Evolutionary conservation across 1,140 invertebrate species (phyloP), one percentile per base, ranked within the genome.

Genomic region (Phocides pigmalion): DNA sequence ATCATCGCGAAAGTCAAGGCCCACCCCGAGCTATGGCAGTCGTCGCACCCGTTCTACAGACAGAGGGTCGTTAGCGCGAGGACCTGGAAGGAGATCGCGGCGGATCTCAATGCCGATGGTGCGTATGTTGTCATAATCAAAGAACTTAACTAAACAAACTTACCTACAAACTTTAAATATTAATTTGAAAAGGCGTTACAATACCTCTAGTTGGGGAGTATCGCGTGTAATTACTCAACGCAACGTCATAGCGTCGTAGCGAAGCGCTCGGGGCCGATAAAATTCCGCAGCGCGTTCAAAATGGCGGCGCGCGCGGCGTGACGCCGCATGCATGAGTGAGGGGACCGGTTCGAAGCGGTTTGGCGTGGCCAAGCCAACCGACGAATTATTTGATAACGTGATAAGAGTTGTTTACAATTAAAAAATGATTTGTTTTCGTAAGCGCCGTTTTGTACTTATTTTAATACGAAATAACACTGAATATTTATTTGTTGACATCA

Each of bases 1-100:
- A 70, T 73, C 19, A 64, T 73, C 9, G 44, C 25, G 9, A 64
- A 70, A 63, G 72, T 74, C 15, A 67, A 68, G 28, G 14, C 22
- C 0, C 49, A 58, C 19, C 66, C 72, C 5, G 66, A 62, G 56
- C 49, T 74, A 46, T 74, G 72, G 72, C 20, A 54, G 3, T 14
- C 53, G 4, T 15, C 68, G 8, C 53, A 68, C 28, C 61, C 62
- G 35, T 63, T 46, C 39, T 70, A 67, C 64, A 68, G 47, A 12
- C 51, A 65, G 19, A 59, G 63, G 8, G 8, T 49, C 2, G 39
- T 65, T 2, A 61, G 37, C 12, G 28, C 8, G 14, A 51, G 37
- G 9, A 64, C 58, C 3, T 74, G 72, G 72, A 54, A 47, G 49
- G 12, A 62, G 6, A 68, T 74, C 14, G 35, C 72, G 6, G 44